A percentile compares a stretch with the other conserved stretches of the same genome.
Evolutionary conservation across 2,888 invertebrate genomes (phyloP).

Genomic region (Acanthococcus lagerstroemiae): DNA sequence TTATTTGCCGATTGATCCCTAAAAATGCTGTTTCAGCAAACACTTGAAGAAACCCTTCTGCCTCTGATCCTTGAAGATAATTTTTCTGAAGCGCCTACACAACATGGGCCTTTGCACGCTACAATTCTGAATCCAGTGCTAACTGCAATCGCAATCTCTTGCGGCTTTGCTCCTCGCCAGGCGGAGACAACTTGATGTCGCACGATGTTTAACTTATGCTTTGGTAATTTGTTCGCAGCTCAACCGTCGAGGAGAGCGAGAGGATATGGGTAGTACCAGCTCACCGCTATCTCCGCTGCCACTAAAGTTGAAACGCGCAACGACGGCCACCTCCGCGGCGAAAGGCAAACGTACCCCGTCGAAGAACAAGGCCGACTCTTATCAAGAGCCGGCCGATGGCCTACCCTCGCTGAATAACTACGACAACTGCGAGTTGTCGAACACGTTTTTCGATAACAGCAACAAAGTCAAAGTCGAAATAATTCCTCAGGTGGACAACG

Average conservation of each 20-base stretch:
- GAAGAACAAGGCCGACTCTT: conserved; percentile 5
- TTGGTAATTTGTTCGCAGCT: neutral
- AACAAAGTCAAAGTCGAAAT: conserved; percentile 29
- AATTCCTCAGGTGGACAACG: conserved; percentile 27
- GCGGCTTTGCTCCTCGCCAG: too few species aligned
- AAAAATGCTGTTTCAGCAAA: too few species aligned
- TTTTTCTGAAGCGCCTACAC: too few species aligned
- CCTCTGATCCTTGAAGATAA: too few species aligned
- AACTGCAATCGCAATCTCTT: too few species aligned
- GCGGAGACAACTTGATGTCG: too few species aligned
- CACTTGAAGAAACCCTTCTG: too few species aligned
- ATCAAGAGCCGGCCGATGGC: conserved; percentile 2
- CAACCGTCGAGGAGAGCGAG: conserved; percentile 8
- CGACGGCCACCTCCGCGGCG: neutral
- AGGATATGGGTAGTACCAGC: neutral
- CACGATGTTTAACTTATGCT: too few species aligned
- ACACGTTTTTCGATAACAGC: conserved; percentile 22
- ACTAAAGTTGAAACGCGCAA: conserved; percentile 1
- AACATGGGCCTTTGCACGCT: too few species aligned
- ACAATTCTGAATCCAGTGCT: too few species aligned
- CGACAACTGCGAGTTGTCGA: conserved; percentile 22
- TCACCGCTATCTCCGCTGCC: neutral
- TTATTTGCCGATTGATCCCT: too few species aligned
- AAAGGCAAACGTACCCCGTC: conserved; percentile 12
- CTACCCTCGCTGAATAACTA: conserved; percentile 9